Base-by-base conservation (phyloP, 2,797 vertebrate species). In the Chiroxiphia lanceolata region DNA sequence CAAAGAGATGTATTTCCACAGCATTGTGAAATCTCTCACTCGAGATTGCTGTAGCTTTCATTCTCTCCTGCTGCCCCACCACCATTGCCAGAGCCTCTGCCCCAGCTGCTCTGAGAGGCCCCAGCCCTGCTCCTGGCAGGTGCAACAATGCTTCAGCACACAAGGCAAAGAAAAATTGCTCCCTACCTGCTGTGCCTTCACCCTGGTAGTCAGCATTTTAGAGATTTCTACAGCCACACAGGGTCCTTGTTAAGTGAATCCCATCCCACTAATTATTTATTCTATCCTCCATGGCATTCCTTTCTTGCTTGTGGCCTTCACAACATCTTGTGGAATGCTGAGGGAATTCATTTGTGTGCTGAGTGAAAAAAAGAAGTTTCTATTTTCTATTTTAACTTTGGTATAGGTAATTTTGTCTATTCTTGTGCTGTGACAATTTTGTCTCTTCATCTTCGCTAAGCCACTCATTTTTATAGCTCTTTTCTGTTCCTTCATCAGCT, bases 31-130 rank as follows among this genome's bases (percentile, higher is more conserved):
- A 65, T 44, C 34, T 33, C 53, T 0, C 0, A 6, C 4, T 40
- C 0, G 0, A 48, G 65, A 11, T 9, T 15, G 34, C 61, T 53
- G 45, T 10, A n/a, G 81, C n/a, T 68, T 50, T 19, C 6, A 1
- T 40, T 77, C 59, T 48, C 33, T 86, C 33, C 33, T 2, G 1
- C 60, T 53, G 44, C 50, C 6, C 61, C 27, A 27, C 23, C 9
- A 9, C 57, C 9, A 5, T 1, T 77, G 48, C 38, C 1, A 3
- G 17, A 48, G 65, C 61, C n/a, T 59, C 50, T 80, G 68, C 44
- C 42, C 68, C n/a, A 63, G 33, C 59, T 38, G 29, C 20, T 16
- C 15, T 22, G 54, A 47, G 74, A 29, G 45, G 68, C 40, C 44
- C 29, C 38, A 53, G 57, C 57, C 48, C 36, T 0, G 1, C 31